These are phyloP conservation scores for Lottia gigantea DNA, from an alignment of 2,888 invertebrate species.

Conservation along the genomic window DNA sequence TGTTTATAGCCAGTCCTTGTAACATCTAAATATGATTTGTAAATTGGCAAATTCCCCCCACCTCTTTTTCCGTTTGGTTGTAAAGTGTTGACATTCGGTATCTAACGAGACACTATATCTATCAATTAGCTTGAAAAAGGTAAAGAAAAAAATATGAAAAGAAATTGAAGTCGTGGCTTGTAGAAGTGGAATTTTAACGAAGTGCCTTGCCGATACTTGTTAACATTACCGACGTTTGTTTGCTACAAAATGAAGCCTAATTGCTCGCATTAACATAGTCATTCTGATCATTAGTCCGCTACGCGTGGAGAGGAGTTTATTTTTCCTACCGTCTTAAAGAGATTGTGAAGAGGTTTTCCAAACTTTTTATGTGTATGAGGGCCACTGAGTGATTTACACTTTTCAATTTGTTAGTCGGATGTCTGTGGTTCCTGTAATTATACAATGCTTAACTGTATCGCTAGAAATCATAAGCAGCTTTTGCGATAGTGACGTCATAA, in stretches of 20 bases:
- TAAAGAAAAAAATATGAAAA: not conserved
- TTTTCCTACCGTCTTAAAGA: not conserved
- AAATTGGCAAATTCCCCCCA: too few species aligned
- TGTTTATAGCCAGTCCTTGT: too few species aligned
- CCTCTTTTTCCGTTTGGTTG: too few species aligned
- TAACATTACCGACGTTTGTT: conserved; percentile 4
- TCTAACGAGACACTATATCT: not conserved
- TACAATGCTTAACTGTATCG: too few species aligned
- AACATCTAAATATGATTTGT: too few species aligned
- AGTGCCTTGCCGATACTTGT: not conserved
- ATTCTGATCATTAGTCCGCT: conserved; percentile 3
- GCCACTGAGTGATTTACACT: too few species aligned
- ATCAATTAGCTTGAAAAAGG: not conserved
- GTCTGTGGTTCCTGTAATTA: too few species aligned
- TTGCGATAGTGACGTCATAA: too few species aligned
- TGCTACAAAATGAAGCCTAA: conserved; percentile 8
- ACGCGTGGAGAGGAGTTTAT: not conserved
- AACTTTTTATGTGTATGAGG: too few species aligned
- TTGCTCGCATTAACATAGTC: not conserved
- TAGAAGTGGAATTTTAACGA: not conserved
- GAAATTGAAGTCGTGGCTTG: not conserved
- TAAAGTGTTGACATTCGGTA: not conserved
- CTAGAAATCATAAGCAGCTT: too few species aligned
- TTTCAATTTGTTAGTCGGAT: too few species aligned
- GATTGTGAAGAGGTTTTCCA: too few species aligned